Percentiles rank a stretch among this genome's conserved stretches.
Evolutionary conservation across 2,888 invertebrate species (phyloP).

Genomic region (Fabriciana adippe): DNA sequence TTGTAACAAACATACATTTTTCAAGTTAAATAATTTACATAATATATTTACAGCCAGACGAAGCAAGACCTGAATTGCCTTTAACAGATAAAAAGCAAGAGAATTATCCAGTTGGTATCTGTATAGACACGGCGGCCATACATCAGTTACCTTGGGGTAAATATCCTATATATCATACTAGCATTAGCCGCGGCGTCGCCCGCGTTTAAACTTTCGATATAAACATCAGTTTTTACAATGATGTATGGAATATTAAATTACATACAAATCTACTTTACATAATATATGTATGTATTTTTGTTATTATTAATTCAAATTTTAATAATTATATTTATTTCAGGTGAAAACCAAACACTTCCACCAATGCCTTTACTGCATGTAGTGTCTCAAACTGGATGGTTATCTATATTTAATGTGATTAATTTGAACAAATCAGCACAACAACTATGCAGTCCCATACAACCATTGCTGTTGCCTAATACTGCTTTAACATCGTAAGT

Average conservation of each 20-base stretch:
- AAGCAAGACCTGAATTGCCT: constrained; percentile 92
- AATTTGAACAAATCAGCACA: constrained; percentile 84
- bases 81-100: constrained; percentile 87
- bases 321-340: constrained; percentile 50
- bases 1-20: no score
- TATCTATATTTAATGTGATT: constrained; percentile 89
- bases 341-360: constrained; percentile 84
- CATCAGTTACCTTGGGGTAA: constrained; percentile 86
- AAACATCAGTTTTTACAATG: no score
- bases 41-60: constrained; percentile 78
- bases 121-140: constrained; percentile 87
- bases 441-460: constrained; percentile 84
- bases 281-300: background rate
- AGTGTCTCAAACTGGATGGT: constrained; percentile 88
- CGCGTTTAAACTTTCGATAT: no score
- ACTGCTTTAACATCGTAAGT: constrained; percentile 56
- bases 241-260: no score
- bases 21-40: background rate
- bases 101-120: constrained; percentile 91
- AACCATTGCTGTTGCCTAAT: constrained; percentile 64
- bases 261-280: no score
- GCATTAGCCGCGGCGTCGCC: no score
- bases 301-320: background rate
- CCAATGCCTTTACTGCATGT: constrained; percentile 91
- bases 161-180: constrained; percentile 25